Conservation (phyloP, 2,797 vertebrate genomes). For the Rhabdophis nuchalis region DNA sequence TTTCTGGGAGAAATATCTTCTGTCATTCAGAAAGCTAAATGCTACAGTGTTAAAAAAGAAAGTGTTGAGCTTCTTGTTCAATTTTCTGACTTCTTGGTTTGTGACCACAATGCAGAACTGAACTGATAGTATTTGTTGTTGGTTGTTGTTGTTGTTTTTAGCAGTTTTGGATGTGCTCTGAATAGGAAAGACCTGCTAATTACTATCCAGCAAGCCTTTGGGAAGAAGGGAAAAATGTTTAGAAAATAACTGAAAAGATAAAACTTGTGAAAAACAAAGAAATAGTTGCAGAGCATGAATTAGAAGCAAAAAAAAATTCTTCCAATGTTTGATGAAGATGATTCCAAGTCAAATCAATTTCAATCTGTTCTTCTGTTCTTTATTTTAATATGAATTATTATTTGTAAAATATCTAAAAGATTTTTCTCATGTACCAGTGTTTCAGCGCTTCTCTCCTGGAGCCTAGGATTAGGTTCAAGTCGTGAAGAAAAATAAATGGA, state of each 20-base stretch:
- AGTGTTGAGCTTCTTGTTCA: neutral
- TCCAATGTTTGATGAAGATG: neutral
- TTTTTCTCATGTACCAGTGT: neutral
- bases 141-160: neutral
- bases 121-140: neutral
- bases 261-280: neutral
- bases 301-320: neutral
- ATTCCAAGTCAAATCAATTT: neutral
- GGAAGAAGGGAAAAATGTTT: neutral
- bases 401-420: neutral
- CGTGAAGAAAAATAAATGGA: constrained; percentile 38
- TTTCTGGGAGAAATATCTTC: neutral
- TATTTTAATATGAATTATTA: neutral
- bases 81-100: neutral
- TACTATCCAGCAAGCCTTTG: neutral
- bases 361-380: neutral
- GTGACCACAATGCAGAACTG: neutral
- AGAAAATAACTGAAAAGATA: neutral
- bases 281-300: neutral
- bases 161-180: neutral
- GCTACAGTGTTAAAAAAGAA: neutral
- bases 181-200: neutral
- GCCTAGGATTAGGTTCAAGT: constrained; percentile 26
- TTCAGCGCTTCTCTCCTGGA: neutral
- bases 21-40: neutral